These are phyloP conservation scores for Protodeltote pygarga DNA, from an alignment of 2,888 invertebrate genomes.

Conservation along the genomic window DNA sequence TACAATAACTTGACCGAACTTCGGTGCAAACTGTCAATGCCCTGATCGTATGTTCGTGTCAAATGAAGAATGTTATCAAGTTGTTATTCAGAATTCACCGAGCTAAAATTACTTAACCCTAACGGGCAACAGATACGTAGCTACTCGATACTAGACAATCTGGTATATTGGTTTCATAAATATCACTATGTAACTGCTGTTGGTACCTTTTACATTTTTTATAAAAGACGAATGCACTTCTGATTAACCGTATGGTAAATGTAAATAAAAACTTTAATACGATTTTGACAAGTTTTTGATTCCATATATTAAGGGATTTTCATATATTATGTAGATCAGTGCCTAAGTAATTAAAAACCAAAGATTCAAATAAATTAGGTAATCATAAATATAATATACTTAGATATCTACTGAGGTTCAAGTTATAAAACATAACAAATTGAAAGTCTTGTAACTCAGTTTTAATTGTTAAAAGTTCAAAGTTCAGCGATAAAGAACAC, in stretches of 20 bases:
- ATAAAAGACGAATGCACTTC: too few species aligned
- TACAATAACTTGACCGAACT: slow-evolving; percentile 14
- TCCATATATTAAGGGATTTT: too few species aligned
- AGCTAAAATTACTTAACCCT: slow-evolving; percentile 23
- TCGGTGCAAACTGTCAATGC: slow-evolving; percentile 17
- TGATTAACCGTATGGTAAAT: too few species aligned
- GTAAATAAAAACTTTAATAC: too few species aligned
- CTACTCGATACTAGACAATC: too few species aligned
- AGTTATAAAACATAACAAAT: background rate
- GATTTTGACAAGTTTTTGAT: too few species aligned
- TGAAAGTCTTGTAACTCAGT: slow-evolving; percentile 3
- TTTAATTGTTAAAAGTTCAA: slow-evolving; percentile 13
- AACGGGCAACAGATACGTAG: background rate
- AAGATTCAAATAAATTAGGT: too few species aligned
- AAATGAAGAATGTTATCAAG: slow-evolving; percentile 28
- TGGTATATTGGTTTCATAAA: too few species aligned
- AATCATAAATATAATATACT: too few species aligned
- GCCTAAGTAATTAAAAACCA: background rate
- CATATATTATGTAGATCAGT: too few species aligned
- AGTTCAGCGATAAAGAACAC: slow-evolving; percentile 26
- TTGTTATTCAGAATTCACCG: slow-evolving; percentile 29
- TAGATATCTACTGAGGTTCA: too few species aligned
- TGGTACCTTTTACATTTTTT: background rate
- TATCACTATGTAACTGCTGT: background rate
- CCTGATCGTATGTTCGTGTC: slow-evolving; percentile 20